Conservation (phyloP, 2,888 invertebrate species). For the Andrena minutula region DNA sequence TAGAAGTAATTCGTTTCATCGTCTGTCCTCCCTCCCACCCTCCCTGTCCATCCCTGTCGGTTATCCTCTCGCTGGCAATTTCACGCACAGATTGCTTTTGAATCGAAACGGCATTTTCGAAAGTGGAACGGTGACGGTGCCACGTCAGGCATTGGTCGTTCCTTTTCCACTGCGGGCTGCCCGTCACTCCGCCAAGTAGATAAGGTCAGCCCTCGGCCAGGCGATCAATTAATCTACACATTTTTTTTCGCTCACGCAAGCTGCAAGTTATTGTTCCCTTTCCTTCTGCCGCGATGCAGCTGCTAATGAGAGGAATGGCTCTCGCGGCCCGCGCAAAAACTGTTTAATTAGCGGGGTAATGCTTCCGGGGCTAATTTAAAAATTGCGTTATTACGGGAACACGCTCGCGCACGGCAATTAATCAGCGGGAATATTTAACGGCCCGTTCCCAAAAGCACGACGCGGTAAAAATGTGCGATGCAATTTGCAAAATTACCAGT, state of each 20-base stretch:
- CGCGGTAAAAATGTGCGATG: slow-evolving; percentile 37
- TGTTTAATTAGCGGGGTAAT: slow-evolving; percentile 51
- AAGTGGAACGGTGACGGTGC: slow-evolving; percentile 55
- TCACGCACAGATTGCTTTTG: slow-evolving; percentile 70
- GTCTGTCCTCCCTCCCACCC: slow-evolving; percentile 27
- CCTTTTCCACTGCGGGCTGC: background rate
- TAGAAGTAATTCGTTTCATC: slow-evolving; percentile 67
- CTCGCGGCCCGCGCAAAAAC: slow-evolving; percentile 15
- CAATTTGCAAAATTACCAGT: slow-evolving; percentile 52
- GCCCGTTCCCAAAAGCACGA: background rate
- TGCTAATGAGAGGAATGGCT: slow-evolving; percentile 22
- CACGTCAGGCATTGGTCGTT: slow-evolving; percentile 15
- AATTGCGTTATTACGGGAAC: slow-evolving; percentile 41
- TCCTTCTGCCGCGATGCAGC: background rate
- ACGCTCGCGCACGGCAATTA: slow-evolving; percentile 25
- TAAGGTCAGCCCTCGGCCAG: background rate
- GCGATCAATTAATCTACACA: slow-evolving; percentile 5
- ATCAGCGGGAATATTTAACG: slow-evolving; percentile 47
- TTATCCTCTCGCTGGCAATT: slow-evolving; percentile 60
- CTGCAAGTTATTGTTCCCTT: background rate
- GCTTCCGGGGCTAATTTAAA: slow-evolving; percentile 34
- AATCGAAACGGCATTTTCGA: slow-evolving; percentile 62
- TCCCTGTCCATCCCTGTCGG: slow-evolving; percentile 29
- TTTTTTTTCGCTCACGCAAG: background rate
- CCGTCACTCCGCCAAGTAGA: background rate